phyloP scores from a whole-genome alignment of 2,888 invertebrate species.

The Metalampra italica region DNA sequence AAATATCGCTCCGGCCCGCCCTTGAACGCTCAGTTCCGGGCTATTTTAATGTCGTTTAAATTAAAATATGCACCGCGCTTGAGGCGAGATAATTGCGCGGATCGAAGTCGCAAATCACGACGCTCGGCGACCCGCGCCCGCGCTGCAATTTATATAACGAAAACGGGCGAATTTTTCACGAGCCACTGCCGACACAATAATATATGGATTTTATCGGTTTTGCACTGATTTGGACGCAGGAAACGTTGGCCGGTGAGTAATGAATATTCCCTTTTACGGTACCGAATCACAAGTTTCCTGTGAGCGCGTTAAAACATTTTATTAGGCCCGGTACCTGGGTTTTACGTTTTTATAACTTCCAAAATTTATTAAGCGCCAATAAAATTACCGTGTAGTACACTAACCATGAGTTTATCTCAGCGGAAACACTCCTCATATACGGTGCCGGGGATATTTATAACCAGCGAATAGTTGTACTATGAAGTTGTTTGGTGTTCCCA shows the following conservation, averaged over 20 bases:
- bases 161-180: slow-evolving; percentile 19
- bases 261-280: slow-evolving; percentile 19
- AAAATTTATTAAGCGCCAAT: slow-evolving; percentile 31
- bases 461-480: slow-evolving; percentile 24
- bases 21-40: slow-evolving; percentile 62
- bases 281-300: slow-evolving; percentile 14
- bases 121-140: slow-evolving; percentile 6
- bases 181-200: slow-evolving; percentile 8
- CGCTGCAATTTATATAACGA: slow-evolving; percentile 19
- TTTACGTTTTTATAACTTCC: slow-evolving; percentile 38
- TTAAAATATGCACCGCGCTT: slow-evolving; percentile 49
- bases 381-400: slow-evolving; percentile 33
- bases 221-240: slow-evolving; percentile 26
- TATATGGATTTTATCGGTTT: slow-evolving; percentile 23
- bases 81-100: slow-evolving; percentile 47
- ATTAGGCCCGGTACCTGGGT: slow-evolving; percentile 16
- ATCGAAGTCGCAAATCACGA: slow-evolving; percentile 45
- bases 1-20: slow-evolving; percentile 57
- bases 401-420: slow-evolving; percentile 41
- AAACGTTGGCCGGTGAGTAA: slow-evolving; percentile 19
- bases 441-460: slow-evolving; percentile 45
- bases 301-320: slow-evolving; percentile 13
- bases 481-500: slow-evolving; percentile 56
- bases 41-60: slow-evolving; percentile 65
- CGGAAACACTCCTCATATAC: slow-evolving; percentile 37